Evolutionary conservation across 2,888 invertebrate species (phyloP).

Genomic region (Orthonevra nobilis): DNA sequence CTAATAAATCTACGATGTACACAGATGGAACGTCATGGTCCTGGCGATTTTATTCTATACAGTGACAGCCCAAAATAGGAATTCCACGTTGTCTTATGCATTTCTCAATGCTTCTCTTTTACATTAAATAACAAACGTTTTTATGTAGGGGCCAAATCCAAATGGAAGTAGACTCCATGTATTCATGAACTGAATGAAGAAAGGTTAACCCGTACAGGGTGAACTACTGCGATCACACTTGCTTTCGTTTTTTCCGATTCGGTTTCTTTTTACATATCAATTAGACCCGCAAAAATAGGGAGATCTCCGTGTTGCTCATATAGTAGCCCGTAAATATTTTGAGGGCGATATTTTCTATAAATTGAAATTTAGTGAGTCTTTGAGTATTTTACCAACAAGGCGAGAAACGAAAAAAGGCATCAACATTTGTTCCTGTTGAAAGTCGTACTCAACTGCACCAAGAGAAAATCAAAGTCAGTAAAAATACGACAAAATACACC

Average conservation of each 20-base stretch:
- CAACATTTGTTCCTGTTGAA: not conserved
- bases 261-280: too few relatives aligned
- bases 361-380: constrained; percentile 9
- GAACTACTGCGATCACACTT: too few relatives aligned
- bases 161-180: too few relatives aligned
- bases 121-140: constrained; percentile 10
- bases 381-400: constrained; percentile 4
- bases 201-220: too few relatives aligned
- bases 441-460: not conserved
- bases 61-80: constrained; percentile 8
- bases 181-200: too few relatives aligned
- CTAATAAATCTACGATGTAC: not conserved
- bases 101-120: not conserved
- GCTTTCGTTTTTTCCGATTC: too few relatives aligned
- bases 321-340: constrained; percentile 8
- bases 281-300: too few relatives aligned
- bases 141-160: constrained; percentile 9
- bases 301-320: constrained; percentile 12
- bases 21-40: too few relatives aligned
- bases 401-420: not conserved
- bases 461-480: too few relatives aligned
- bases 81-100: not conserved
- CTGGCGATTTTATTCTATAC: not conserved
- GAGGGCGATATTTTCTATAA: constrained; percentile 11
- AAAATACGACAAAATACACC: not conserved